These are phyloP conservation scores for Lycia hirtaria DNA, from an alignment of 2,888 invertebrate species.

Conservation along the genomic window DNA sequence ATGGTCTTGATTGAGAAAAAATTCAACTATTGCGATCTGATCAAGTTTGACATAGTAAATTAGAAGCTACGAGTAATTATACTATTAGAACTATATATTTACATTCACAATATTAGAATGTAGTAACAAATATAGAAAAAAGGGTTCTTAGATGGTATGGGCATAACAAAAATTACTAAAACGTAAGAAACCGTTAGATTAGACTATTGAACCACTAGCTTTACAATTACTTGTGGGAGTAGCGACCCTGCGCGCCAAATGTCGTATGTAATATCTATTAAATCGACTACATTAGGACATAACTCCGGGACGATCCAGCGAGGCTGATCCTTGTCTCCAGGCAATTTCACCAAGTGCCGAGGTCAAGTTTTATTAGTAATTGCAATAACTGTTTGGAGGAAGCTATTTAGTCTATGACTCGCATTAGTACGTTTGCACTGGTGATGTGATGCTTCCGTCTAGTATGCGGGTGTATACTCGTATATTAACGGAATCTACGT, in stretches of 20 bases:
- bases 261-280: conserved; percentile 62
- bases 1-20: too few species aligned
- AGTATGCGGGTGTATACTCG: conserved; percentile 2
- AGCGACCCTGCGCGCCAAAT: conserved; percentile 64
- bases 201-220: conserved; percentile 29
- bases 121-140: too few species aligned
- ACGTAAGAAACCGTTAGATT: not conserved
- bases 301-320: conserved; percentile 44
- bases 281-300: conserved; percentile 51
- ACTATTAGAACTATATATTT: too few species aligned
- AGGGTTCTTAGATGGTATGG: too few species aligned
- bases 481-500: too few species aligned
- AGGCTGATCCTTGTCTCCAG: conserved; percentile 61
- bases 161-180: too few species aligned
- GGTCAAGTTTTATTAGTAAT: conserved; percentile 66
- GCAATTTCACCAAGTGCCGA: conserved; percentile 69
- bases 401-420: conserved; percentile 20
- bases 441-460: conserved; percentile 24
- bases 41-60: too few species aligned
- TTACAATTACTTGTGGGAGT: conserved; percentile 58
- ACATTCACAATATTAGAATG: too few species aligned
- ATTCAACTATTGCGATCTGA: too few species aligned
- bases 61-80: too few species aligned
- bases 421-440: conserved; percentile 32
- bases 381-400: conserved; percentile 45